Base-by-base conservation (phyloP, 1,140 invertebrate genomes). In the Drosophila dunni region DNA sequence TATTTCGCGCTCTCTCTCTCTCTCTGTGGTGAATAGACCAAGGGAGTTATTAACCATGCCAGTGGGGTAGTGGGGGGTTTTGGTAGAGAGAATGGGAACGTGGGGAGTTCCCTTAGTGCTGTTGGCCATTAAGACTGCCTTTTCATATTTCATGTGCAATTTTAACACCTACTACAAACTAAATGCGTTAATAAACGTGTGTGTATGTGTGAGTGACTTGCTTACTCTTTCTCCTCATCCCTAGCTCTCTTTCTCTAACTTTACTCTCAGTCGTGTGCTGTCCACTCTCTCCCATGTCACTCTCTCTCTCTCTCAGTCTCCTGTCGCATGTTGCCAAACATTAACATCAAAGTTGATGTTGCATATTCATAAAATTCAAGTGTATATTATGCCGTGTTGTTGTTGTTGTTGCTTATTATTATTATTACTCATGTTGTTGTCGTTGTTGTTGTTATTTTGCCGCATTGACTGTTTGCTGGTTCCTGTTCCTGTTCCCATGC, bases 61-160 rank as follows among this genome's bases (percentile, higher is more conserved):
- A 51, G 44, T 46, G 56, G 2, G 33, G 15, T 0, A 6, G 33
- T 5, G 15, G 29, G 24, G n/a, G 57, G 6, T 10, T 13, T 13
- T 0, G 7, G 4, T 5, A 51, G 17, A 51, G 36, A 7, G 11
- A 17, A 29, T 29, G 24, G 24, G 24, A 29, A 29, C 17, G 29
- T 33, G 38, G 51, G 3, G 33, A 5, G 11, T 48, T 36, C 17
- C 13, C 13, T 57, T 44, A 46, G 53, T 58, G 53, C 17, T 54
- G 36, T 8, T 57, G 42, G 20, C 46, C 74, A 29, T 71, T 75
- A 68, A 81, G 82, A 85, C 65, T 79, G 82, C 58, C 71, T 86
- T 81, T 85, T 88, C 82, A 88, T 88, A 82, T 82, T 88, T 86
- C 79, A 88, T 86, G 68, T 88, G 83, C 83, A 80, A 83, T 88